A percentile compares a stretch with the other conserved stretches of the same genome.
phyloP scores from a whole-genome alignment of 1,140 invertebrate species.

The Spodoptera frugiperda region DNA sequence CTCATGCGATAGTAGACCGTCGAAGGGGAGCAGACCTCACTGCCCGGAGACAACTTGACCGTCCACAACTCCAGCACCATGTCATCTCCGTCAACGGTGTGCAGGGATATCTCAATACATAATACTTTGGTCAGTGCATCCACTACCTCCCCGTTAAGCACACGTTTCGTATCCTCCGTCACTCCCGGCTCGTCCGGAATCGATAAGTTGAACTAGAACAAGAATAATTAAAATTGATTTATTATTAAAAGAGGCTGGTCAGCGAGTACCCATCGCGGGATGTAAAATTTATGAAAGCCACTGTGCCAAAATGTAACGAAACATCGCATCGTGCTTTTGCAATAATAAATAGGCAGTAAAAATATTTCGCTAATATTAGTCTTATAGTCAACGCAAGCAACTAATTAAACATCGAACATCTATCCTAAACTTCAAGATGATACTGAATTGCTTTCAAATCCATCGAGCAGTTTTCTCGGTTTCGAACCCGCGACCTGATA shows the following conservation, averaged over 20 bases:
- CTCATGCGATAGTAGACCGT: constrained; percentile 80
- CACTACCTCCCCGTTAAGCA: constrained; percentile 76
- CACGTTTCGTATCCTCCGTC: constrained; percentile 71
- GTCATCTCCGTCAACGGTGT: constrained; percentile 75
- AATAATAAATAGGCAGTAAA: too few relatives aligned
- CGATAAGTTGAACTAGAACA: constrained; percentile 75
- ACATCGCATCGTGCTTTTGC: too few relatives aligned
- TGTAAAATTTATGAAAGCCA: background rate
- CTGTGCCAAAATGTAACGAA: too few relatives aligned
- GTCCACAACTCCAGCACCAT: constrained; percentile 81
- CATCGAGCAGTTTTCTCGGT: too few relatives aligned
- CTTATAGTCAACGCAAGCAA: too few relatives aligned
- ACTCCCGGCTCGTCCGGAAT: constrained; percentile 77
- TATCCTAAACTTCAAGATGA: too few relatives aligned
- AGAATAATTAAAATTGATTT: constrained; percentile 47
- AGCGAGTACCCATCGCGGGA: background rate
- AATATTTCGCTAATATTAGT: too few relatives aligned
- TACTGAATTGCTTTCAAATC: too few relatives aligned
- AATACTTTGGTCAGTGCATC: constrained; percentile 72
- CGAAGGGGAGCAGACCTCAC: constrained; percentile 69
- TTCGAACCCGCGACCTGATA: too few relatives aligned
- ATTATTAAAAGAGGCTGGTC: background rate
- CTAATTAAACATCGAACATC: too few relatives aligned
- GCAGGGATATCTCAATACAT: constrained; percentile 77
- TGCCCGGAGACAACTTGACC: constrained; percentile 66